Evolutionary conservation across 2,888 invertebrate genomes (phyloP).

Genomic region (Lamellibrachia columna): DNA sequence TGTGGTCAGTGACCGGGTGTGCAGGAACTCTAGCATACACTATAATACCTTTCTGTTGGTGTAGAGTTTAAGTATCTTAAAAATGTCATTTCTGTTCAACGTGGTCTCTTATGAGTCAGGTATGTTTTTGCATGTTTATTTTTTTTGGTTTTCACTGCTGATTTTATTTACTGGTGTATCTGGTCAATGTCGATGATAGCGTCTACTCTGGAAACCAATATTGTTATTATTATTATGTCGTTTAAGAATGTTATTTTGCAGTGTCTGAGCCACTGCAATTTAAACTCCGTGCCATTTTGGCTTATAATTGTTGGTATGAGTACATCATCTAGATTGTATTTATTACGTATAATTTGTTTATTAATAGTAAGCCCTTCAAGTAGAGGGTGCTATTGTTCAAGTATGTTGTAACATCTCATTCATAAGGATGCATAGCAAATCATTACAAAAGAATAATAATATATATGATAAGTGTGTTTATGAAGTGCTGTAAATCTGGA

Average conservation of each 20-base stretch:
- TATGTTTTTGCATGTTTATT: background rate
- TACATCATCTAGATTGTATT: background rate
- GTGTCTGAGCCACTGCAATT: background rate
- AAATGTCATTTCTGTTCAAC: background rate
- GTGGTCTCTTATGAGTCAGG: background rate
- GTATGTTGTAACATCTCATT: background rate
- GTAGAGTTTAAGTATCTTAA: background rate
- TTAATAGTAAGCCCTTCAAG: background rate
- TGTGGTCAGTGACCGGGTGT: background rate
- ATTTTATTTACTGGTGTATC: background rate
- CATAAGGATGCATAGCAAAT: background rate
- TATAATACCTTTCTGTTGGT: background rate
- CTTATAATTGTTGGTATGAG: background rate
- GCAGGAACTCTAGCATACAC: background rate
- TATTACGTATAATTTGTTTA: background rate
- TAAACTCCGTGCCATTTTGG: background rate
- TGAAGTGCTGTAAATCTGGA: no score
- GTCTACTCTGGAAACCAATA: background rate
- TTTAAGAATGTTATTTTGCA: slow-evolving; percentile 13
- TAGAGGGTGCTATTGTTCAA: background rate
- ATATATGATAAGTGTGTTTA: no score
- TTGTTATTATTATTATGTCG: background rate
- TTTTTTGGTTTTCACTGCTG: background rate
- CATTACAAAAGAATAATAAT: no score
- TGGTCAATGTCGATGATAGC: background rate